Evolutionary conservation across 2,113 vertebrate species (phyloP).

Genomic region (Pantherophis guttatus): DNA sequence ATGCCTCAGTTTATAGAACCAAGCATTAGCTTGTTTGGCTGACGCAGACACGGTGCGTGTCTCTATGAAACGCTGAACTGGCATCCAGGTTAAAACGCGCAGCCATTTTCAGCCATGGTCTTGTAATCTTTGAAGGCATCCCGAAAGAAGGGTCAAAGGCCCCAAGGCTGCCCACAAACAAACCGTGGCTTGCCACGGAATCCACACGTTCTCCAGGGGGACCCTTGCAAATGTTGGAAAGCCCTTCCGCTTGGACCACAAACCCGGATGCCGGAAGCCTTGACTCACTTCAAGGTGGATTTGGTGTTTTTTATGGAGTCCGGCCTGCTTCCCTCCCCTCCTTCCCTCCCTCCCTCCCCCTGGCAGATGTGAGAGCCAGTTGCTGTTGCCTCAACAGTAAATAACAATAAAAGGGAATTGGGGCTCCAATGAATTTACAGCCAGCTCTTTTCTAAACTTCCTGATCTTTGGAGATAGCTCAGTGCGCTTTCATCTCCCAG

Average conservation of each 20-base stretch:
- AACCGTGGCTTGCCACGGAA: not conserved
- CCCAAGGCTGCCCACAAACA: not conserved
- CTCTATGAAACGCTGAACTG: not conserved
- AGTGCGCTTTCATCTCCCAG: slow-evolving; percentile 56
- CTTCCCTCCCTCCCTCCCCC: not conserved
- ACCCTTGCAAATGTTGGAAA: not conserved
- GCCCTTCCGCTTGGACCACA: no score
- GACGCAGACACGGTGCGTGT: not conserved
- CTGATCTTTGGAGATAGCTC: slow-evolving; percentile 60
- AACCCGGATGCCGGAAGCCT: not conserved
- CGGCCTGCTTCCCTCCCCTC: not conserved
- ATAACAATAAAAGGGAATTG: slow-evolving; percentile 27
- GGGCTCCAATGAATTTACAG: slow-evolving; percentile 16
- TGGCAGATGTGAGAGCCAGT: not conserved
- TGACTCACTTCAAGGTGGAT: not conserved
- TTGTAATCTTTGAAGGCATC: not conserved
- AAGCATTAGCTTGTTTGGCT: not conserved
- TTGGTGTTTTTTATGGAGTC: not conserved
- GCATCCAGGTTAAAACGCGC: not conserved
- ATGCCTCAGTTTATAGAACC: not conserved
- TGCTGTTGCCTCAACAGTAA: not conserved
- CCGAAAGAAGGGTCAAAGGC: not conserved
- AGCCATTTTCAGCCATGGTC: not conserved
- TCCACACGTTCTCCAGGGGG: not conserved
- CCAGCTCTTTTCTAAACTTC: slow-evolving; percentile 45